A percentile compares a stretch with the other conserved stretches of the same genome.
Evolutionary conservation across 2,113 vertebrate species (phyloP).

Genomic region (Ciconia maguari): DNA sequence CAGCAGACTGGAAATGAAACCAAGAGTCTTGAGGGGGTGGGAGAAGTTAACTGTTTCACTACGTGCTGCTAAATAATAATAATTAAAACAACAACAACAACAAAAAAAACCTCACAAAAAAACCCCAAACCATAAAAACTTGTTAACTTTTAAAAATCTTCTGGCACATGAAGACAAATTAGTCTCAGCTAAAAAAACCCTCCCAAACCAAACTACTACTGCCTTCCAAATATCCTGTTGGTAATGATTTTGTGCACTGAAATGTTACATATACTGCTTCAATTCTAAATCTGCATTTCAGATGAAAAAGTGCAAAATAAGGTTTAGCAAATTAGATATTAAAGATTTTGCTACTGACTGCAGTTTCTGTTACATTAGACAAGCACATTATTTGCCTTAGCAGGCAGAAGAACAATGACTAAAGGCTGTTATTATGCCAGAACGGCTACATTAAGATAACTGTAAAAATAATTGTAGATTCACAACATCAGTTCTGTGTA

Average conservation of each 20-base stretch:
- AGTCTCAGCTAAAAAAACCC: neutral
- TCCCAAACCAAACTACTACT: neutral
- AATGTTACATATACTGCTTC: slow-evolving; percentile 1
- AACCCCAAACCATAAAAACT: neutral
- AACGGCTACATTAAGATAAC: slow-evolving; percentile 58
- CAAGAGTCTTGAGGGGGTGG: neutral
- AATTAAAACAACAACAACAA: too few relatives aligned
- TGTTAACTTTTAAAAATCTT: neutral
- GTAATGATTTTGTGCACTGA: slow-evolving; percentile 44
- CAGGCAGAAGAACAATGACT: slow-evolving; percentile 59
- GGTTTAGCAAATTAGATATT: slow-evolving; percentile 62
- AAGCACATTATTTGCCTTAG: slow-evolving; percentile 61
- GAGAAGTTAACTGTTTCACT: neutral
- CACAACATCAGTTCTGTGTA: slow-evolving; percentile 44
- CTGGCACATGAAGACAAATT: neutral
- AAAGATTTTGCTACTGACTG: slow-evolving; percentile 62
- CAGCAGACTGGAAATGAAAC: neutral
- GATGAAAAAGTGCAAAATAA: slow-evolving; percentile 59
- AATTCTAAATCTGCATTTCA: slow-evolving; percentile 60
- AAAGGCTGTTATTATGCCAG: slow-evolving; percentile 45
- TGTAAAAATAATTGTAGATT: slow-evolving; percentile 68
- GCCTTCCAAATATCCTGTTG: neutral
- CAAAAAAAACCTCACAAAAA: neutral
- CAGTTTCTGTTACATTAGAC: slow-evolving; percentile 59
- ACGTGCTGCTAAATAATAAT: neutral